Conservation (phyloP, 2,797 vertebrate species). For the Anas acuta region DNA sequence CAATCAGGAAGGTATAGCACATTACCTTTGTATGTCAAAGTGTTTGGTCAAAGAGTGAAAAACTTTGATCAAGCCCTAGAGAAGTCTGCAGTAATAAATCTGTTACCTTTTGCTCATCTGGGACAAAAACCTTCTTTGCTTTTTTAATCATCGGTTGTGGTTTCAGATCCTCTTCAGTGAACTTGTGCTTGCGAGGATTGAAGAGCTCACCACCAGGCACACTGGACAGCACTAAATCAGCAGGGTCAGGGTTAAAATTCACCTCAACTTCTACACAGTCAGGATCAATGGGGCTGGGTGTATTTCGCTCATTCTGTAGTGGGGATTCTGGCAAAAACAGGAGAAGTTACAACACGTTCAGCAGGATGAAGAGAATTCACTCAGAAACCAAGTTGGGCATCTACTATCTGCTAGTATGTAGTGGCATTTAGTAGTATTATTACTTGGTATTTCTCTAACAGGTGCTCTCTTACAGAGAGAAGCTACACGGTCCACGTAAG, state of each 20-base stretch:
- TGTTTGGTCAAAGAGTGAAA: not conserved
- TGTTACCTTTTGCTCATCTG: conserved; percentile 92
- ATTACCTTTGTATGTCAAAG: not conserved
- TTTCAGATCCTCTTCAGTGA: conserved; percentile 94
- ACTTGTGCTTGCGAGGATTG: conserved; percentile 94
- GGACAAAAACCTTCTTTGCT: conserved; percentile 96
- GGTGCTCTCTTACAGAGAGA: not conserved
- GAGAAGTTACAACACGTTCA: conserved; percentile 43
- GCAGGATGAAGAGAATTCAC: not conserved
- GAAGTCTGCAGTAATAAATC: conserved; percentile 8
- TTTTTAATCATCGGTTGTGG: conserved; percentile 99
- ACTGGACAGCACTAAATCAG: conserved; percentile 94
- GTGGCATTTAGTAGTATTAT: not conserved
- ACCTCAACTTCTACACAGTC: conserved; percentile 89
- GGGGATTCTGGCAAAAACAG: conserved; percentile 80
- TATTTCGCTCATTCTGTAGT: conserved; percentile 78
- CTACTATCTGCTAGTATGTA: not conserved
- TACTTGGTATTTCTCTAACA: no score
- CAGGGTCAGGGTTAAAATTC: conserved; percentile 94
- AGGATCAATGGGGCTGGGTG: conserved; percentile 84
- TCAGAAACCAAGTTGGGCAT: not conserved
- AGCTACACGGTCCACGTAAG: not conserved
- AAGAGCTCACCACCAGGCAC: conserved; percentile 96
- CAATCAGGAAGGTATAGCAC: not conserved
- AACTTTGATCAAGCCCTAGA: not conserved